Evolutionary conservation across 2,113 vertebrate genomes (phyloP), one percentile per base, ranked within the genome.

Genomic region (Henicopernis longicauda): DNA sequence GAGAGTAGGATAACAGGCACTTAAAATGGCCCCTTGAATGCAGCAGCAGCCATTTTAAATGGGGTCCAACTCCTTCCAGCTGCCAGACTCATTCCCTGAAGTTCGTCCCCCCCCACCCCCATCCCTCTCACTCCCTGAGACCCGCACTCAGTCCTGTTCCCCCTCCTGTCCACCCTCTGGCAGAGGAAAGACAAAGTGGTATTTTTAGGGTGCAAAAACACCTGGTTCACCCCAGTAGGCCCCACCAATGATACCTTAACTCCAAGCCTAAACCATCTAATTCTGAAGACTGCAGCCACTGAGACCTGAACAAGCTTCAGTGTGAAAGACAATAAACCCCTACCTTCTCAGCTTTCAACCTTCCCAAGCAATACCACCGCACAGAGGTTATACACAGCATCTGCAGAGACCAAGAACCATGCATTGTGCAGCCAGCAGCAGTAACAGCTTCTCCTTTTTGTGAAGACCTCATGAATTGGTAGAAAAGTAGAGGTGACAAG

Each of bases 11-110:
- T 95, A 95, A 83, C 91, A 93, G 81, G 65, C 84, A 91, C 82
- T 93, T 91, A 95, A 97, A 97, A 97, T 95, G 97, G 96, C 91
- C 96, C 89, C 93, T 66, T 84, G 50, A 95, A 95, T 54, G 79
- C 4, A 0, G 78, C 10, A 3, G 89, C 91, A 93, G 91, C 96
- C 96, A 97, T 97, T 95, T 97, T 94, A 91, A 85, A 93, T 1
- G 8, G 88, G 84, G 71, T 62, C 96, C n/a, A 58, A 70, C 54
- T 94, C 81, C 57, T 80, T 82, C 91, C 84, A 82, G 77, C 54
- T 1, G 0, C 66, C 15, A 2, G 22, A 69, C 45, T 57, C 17
- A 1, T 17, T 82, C 89, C 47, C 52, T 54, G 19, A 78, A 69
- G 44, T 36, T 69, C 3, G 2, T 27, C 27, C 27, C 50, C 31